A percentile compares a stretch with the other conserved stretches of the same genome.
Evolutionary conservation across 2,797 vertebrate species (phyloP).

Genomic region (Harpagifer antarcticus): DNA sequence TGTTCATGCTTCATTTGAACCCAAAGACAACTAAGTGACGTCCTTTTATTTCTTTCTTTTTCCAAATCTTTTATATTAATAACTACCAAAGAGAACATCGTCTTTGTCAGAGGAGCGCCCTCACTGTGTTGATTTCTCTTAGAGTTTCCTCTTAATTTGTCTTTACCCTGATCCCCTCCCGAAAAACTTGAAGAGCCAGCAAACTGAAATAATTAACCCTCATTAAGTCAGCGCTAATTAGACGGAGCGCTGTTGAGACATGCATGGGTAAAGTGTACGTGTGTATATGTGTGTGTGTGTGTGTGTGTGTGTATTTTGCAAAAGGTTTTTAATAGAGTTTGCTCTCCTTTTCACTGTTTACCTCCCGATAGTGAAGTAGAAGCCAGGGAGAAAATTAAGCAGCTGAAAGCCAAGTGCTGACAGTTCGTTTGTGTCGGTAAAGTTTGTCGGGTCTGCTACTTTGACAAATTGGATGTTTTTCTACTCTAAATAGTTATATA

Average conservation of each 20-base stretch:
- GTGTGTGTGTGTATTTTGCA: neutral
- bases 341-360: constrained; percentile 16
- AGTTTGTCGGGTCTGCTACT: constrained; percentile 17
- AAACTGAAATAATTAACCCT: constrained; percentile 49
- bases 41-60: constrained; percentile 38
- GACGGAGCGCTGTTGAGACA: constrained; percentile 10
- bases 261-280: constrained; percentile 4
- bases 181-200: constrained; percentile 49
- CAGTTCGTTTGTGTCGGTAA: constrained; percentile 29
- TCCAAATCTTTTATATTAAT: constrained; percentile 34
- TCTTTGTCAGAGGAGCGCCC: constrained; percentile 47
- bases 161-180: constrained; percentile 18
- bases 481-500: no score
- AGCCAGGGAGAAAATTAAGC: constrained; percentile 32
- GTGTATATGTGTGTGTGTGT: constrained; percentile 3
- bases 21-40: constrained; percentile 30
- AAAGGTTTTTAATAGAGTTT: constrained; percentile 3
- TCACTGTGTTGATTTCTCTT: constrained; percentile 18
- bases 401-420: constrained; percentile 44
- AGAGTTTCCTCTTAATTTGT: constrained; percentile 12
- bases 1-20: constrained; percentile 55
- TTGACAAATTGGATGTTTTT: neutral
- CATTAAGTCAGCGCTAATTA: constrained; percentile 61
- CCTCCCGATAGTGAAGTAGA: constrained; percentile 10
- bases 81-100: constrained; percentile 30